Base-by-base conservation (phyloP, 2,888 invertebrate genomes). In the Pherbina coryleti region DNA sequence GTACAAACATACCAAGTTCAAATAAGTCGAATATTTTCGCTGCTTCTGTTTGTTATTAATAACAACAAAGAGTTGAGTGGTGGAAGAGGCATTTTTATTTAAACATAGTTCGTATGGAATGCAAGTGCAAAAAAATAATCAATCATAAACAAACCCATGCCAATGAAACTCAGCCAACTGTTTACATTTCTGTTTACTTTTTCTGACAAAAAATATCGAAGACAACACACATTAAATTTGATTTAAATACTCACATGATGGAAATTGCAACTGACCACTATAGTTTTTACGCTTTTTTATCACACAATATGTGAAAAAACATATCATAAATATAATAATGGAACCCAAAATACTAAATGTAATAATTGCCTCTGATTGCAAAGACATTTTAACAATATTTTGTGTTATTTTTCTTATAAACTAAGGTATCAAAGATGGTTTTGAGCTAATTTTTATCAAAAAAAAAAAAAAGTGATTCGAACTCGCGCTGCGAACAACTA, bases 171-270 rank as follows among this genome's bases (percentile, higher is more conserved):
- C n/a, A 55, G 1, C 7, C 9, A 55, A 55, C 55, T 19, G 9
- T 55, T 55, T 55, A 44, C 3, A 11, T 3, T 44, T 44, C 14
- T 44, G 44, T 44, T 44, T 44, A 44, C 14, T 11, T 44, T 11
- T 14, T 14, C 14, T 2, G 11, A 31, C 1, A 3, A 1, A 2
- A 44, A 44, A 44, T 44, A 11, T 44, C 14, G 11, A 44, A 11
- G 44, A 14, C 44, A 14, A 44, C 44, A 44, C 37, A 37, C 44
- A 11, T 44, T 44, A 44, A 3, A 11, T 14, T 3, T 44, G 44
- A 44, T 44, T 44, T 44, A 44, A 44, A 3, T 31, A 74, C 74
- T 62, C 62, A 74, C 74, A 17, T 34, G 25, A 60, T 62, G 17
- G 8, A 62, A 51, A 49, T 51, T 31, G 49, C 7, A 22, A 8